These are phyloP conservation scores for Lepisosteus osseus DNA, from an alignment of 2,113 vertebrate species.

Conservation along the genomic window DNA sequence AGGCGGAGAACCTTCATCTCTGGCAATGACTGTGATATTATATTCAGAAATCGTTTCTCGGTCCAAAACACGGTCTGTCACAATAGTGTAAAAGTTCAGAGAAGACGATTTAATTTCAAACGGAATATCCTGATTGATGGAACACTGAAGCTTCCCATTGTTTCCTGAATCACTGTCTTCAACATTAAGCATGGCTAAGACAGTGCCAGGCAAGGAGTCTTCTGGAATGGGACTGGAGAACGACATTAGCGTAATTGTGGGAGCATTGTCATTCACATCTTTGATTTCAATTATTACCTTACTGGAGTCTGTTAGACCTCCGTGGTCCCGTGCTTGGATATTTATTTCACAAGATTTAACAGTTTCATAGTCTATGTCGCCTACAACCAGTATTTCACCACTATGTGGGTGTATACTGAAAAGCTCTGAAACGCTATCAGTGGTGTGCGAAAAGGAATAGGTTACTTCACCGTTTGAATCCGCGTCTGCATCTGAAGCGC, in stretches of 20 bases:
- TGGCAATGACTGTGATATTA: slow-evolving; percentile 46
- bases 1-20: slow-evolving; percentile 50
- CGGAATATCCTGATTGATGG: slow-evolving; percentile 33
- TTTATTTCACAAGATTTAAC: slow-evolving; percentile 41
- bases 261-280: slow-evolving; percentile 43
- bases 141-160: slow-evolving; percentile 51
- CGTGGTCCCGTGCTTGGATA: slow-evolving; percentile 56
- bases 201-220: slow-evolving; percentile 38
- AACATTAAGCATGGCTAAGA: slow-evolving; percentile 52
- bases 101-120: slow-evolving; percentile 49
- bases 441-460: slow-evolving; percentile 47
- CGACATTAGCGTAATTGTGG: slow-evolving; percentile 33
- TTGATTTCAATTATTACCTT: slow-evolving; percentile 51
- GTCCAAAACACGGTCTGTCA: slow-evolving; percentile 39
- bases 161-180: slow-evolving; percentile 47
- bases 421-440: slow-evolving; percentile 15
- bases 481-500: slow-evolving; percentile 52
- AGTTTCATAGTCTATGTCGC: slow-evolving; percentile 56
- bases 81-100: slow-evolving; percentile 40
- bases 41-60: slow-evolving; percentile 42
- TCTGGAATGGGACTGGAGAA: slow-evolving; percentile 50
- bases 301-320: slow-evolving; percentile 47
- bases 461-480: slow-evolving; percentile 43
- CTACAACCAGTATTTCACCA: slow-evolving; percentile 42
- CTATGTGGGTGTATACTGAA: slow-evolving; percentile 46